phyloP scores from a whole-genome alignment of 2,797 vertebrate species.

The Martes flavigula region DNA sequence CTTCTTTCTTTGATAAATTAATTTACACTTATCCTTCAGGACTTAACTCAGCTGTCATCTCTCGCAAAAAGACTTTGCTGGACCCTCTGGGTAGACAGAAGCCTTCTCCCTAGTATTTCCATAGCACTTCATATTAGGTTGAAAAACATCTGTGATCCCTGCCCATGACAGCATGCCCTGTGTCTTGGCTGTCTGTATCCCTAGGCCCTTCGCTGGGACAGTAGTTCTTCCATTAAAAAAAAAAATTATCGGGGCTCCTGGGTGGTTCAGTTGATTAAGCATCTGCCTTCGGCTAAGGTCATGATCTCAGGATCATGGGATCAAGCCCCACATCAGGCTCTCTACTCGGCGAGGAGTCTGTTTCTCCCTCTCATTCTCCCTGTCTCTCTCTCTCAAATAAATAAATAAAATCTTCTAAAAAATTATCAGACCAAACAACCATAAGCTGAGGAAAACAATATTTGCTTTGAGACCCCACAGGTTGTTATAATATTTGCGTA shows the following conservation, averaged over 20 bases:
- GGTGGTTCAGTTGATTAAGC: too few species aligned
- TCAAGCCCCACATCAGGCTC: too few species aligned
- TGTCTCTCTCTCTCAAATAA: too few species aligned
- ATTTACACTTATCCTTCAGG: neutral
- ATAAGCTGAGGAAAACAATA: neutral
- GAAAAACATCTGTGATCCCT: neutral
- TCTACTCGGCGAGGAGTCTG: too few species aligned
- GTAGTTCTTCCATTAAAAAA: neutral
- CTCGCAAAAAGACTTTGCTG: neutral
- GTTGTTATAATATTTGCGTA: neutral
- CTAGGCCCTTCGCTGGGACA: neutral
- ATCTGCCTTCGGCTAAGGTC: too few species aligned
- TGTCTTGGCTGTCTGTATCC: neutral
- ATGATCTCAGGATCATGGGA: too few species aligned
- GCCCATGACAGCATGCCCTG: neutral
- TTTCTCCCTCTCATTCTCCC: too few species aligned
- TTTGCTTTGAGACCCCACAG: neutral
- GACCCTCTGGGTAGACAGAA: neutral
- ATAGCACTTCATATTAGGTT: neutral
- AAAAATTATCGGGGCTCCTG: too few species aligned
- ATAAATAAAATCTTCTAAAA: neutral
- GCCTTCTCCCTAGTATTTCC: neutral
- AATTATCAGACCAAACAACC: neutral
- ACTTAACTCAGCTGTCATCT: neutral
- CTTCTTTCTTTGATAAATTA: neutral